Conservation (phyloP, 2,888 invertebrate genomes). For the Cataglyphis livida region DNA sequence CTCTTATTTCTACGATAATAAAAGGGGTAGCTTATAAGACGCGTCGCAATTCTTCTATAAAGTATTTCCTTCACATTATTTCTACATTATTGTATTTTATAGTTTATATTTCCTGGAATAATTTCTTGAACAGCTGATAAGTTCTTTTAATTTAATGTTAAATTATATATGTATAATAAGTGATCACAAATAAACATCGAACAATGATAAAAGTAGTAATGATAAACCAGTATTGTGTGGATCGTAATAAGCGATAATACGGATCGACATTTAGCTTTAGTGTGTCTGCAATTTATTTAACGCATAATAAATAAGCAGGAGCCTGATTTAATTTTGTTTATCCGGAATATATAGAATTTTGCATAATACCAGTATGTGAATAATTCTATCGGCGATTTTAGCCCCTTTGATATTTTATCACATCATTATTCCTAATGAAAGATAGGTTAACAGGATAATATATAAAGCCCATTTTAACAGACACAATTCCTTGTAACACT, state of each 20-base stretch:
- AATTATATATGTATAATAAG: neutral
- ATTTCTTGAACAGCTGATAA: neutral
- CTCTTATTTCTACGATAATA: conserved; percentile 55
- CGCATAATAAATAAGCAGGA: neutral
- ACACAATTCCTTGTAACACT: neutral
- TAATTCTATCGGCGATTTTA: neutral
- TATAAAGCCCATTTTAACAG: neutral
- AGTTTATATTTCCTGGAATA: neutral
- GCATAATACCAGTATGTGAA: neutral
- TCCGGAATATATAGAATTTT: neutral
- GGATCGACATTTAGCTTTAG: neutral
- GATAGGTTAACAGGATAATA: neutral
- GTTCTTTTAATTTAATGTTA: neutral
- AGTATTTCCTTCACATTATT: conserved; percentile 70
- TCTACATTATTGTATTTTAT: conserved; percentile 63
- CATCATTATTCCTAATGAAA: neutral
- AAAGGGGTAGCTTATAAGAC: conserved; percentile 64
- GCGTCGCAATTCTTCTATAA: conserved; percentile 42
- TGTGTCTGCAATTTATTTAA: neutral
- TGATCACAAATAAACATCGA: neutral
- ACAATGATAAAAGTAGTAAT: neutral
- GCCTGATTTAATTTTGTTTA: neutral
- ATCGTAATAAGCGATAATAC: conserved; percentile 1
- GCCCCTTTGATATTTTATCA: neutral
- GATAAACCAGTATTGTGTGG: neutral